Conservation (phyloP, 1,140 invertebrate genomes). For the Drosophila gunungcola region DNA sequence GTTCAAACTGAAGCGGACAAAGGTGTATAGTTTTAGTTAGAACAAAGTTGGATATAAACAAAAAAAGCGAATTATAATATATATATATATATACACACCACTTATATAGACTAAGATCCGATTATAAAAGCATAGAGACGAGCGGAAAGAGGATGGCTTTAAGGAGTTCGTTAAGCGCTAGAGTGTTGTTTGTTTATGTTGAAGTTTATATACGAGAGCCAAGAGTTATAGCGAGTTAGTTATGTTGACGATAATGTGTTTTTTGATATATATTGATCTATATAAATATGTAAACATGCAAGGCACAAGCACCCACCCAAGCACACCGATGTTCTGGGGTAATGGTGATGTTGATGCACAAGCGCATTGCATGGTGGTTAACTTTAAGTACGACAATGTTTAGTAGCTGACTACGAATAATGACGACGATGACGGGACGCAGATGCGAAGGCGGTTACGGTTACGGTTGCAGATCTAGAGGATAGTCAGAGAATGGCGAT, state of each 20-base stretch:
- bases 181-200: slow-evolving; percentile 80
- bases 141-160: slow-evolving; percentile 15
- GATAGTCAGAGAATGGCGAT: slow-evolving; percentile 28
- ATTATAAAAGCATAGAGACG: slow-evolving; percentile 34
- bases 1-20: slow-evolving; percentile 61
- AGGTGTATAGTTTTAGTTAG: slow-evolving; percentile 81
- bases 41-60: slow-evolving; percentile 67
- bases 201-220: slow-evolving; percentile 73
- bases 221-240: slow-evolving; percentile 81
- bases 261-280: slow-evolving; percentile 61
- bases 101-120: slow-evolving; percentile 64
- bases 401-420: slow-evolving; percentile 55
- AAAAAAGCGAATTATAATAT: slow-evolving; percentile 35
- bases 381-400: slow-evolving; percentile 62
- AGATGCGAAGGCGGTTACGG: slow-evolving; percentile 20
- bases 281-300: slow-evolving; percentile 40
- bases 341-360: slow-evolving; percentile 10
- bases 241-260: slow-evolving; percentile 77
- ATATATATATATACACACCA: slow-evolving; percentile 29
- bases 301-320: slow-evolving; percentile 22
- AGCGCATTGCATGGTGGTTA: slow-evolving; percentile 28
- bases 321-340: slow-evolving; percentile 16
- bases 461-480: slow-evolving; percentile 25
- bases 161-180: slow-evolving; percentile 70
- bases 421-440: slow-evolving; percentile 24